Evolutionary conservation across 1,140 invertebrate species (phyloP).

Genomic region (Pseudobourletiella spinata): DNA sequence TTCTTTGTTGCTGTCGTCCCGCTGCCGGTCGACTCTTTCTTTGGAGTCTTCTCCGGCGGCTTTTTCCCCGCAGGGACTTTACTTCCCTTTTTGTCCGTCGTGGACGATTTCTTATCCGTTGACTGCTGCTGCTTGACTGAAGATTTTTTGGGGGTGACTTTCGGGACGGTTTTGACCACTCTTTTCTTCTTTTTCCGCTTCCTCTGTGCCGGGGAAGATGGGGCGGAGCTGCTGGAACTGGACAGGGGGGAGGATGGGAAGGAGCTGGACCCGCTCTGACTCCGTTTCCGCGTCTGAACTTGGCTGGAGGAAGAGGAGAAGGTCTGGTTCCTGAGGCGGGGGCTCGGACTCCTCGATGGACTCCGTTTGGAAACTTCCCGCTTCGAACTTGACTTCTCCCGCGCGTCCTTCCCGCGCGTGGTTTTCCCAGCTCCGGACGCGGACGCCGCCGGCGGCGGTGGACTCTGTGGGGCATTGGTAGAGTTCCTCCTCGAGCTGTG

Average conservation of each 20-base stretch:
- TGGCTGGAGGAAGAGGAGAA: slow-evolving; percentile 10
- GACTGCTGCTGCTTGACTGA: neutral
- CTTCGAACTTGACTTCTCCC: neutral
- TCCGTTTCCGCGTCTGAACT: slow-evolving; percentile 17
- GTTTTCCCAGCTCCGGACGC: neutral
- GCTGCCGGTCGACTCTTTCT: neutral
- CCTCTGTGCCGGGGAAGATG: neutral
- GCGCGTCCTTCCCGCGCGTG: neutral
- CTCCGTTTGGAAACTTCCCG: neutral
- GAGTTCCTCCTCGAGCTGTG: neutral
- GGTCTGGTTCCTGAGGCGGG: neutral
- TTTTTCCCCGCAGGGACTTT: neutral
- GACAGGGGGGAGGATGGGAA: slow-evolving; percentile 2
- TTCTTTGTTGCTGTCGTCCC: neutral
- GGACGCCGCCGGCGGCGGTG: neutral
- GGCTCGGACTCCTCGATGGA: slow-evolving; percentile 17
- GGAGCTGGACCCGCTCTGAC: slow-evolving; percentile 18
- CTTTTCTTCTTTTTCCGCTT: neutral
- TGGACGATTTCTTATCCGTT: neutral
- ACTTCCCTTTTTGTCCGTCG: neutral
- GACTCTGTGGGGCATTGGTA: neutral
- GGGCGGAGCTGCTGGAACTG: neutral
- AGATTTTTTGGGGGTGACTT: neutral
- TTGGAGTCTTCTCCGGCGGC: neutral
- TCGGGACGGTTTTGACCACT: neutral